Evolutionary conservation across 2,113 vertebrate species (phyloP).

Genomic region (Pteropus alecto): DNA sequence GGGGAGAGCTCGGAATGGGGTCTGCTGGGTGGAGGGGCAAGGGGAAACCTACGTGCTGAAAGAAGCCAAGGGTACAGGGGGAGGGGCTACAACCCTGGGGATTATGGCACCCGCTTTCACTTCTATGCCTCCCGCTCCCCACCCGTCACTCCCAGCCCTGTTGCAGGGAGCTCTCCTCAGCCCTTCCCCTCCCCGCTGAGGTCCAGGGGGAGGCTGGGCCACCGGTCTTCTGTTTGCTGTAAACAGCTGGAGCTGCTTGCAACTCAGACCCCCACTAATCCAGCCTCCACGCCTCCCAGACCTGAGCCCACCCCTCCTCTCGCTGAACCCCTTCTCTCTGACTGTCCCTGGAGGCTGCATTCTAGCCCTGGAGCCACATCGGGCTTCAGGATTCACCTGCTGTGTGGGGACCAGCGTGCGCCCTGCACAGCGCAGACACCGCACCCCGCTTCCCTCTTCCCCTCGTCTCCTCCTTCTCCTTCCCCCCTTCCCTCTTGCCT

Average conservation of each 20-base stretch:
- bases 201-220: neutral
- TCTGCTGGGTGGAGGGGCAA: neutral
- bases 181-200: neutral
- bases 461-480: too few species aligned
- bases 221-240: constrained; percentile 80
- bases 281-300: constrained; percentile 12
- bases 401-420: too few species aligned
- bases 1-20: neutral
- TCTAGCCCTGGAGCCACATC: neutral
- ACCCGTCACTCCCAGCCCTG: too few species aligned
- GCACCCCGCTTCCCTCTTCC: too few species aligned
- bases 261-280: constrained; percentile 53
- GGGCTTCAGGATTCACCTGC: neutral
- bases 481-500: neutral
- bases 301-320: neutral
- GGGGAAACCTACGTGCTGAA: neutral
- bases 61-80: too few species aligned
- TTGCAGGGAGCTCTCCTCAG: neutral
- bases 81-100: neutral
- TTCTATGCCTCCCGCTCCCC: rapidly evolving
- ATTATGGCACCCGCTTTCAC: too few species aligned
- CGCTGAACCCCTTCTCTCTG: neutral
- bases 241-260: constrained; percentile 78
- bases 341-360: neutral
- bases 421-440: rapidly evolving